Conservation (phyloP, 2,113 vertebrate genomes). For the Myxocyprinus asiaticus region DNA sequence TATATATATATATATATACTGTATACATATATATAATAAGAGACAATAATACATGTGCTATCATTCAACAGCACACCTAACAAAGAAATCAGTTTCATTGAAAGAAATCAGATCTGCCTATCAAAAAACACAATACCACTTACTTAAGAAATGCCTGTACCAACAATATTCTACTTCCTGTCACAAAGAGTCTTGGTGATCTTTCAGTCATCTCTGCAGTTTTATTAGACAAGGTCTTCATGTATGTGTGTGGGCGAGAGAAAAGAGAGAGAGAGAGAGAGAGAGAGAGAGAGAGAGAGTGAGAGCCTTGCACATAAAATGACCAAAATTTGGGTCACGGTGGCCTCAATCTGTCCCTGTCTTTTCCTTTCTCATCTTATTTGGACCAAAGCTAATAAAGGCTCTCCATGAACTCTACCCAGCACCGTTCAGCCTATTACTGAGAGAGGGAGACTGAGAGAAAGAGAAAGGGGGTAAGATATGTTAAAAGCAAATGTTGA, state of each 20-base stretch:
- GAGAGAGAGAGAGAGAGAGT: constrained; percentile 7
- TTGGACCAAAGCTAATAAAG: constrained; percentile 63
- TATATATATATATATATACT: too few species aligned
- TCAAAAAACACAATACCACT: constrained; percentile 10
- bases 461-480: neutral
- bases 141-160: constrained; percentile 1
- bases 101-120: constrained; percentile 17
- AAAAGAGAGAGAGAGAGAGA: neutral
- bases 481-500: too few species aligned
- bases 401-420: constrained; percentile 48
- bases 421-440: constrained; percentile 55
- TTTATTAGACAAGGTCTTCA: neutral
- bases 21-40: neutral
- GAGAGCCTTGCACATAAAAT: constrained; percentile 42
- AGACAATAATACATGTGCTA: neutral
- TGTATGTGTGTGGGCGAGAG: constrained; percentile 2
- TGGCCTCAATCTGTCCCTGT: constrained; percentile 62
- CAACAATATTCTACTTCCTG: constrained; percentile 9
- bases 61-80: constrained; percentile 10
- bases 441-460: constrained; percentile 11
- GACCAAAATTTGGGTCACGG: constrained; percentile 62
- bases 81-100: constrained; percentile 8
- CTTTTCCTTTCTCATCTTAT: constrained; percentile 62
- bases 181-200: neutral
- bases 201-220: neutral